Conservation (phyloP, 1,140 invertebrate species). For the Ganaspis sp. region DNA sequence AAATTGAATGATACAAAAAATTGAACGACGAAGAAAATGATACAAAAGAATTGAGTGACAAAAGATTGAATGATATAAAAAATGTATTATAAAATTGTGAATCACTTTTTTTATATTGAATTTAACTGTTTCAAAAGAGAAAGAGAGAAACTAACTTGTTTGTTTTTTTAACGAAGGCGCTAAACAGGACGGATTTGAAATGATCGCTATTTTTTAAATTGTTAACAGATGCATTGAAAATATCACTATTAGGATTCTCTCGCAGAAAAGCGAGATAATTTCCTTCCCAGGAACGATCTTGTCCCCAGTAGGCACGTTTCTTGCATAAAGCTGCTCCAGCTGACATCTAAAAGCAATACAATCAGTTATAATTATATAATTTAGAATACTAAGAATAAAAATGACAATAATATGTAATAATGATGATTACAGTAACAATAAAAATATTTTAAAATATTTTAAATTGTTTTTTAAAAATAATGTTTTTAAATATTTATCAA, state of each 20-base stretch:
- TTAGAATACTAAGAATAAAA: neutral
- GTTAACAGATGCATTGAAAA: constrained; percentile 84
- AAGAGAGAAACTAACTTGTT: constrained; percentile 63
- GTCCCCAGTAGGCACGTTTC: constrained; percentile 88
- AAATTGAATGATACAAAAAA: constrained; percentile 46
- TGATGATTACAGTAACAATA: no score
- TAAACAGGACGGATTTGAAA: constrained; percentile 80
- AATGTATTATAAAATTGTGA: no score
- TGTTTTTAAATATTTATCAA: no score
- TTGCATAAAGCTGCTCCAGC: constrained; percentile 87
- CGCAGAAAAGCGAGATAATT: constrained; percentile 89
- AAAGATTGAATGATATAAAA: no score
- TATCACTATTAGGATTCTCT: constrained; percentile 86
- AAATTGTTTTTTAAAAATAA: no score
- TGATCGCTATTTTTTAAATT: constrained; percentile 84
- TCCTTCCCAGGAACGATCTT: constrained; percentile 90
- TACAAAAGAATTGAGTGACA: no score
- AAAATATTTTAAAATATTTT: no score
- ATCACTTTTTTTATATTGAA: no score
- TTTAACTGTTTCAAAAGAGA: neutral
- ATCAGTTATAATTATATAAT: constrained; percentile 16
- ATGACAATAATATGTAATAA: no score
- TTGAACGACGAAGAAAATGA: no score
- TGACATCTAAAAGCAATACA: constrained; percentile 81
- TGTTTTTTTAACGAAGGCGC: constrained; percentile 72